Evolutionary conservation across 2,797 vertebrate species (phyloP).

Genomic region (Sylvia borin): DNA sequence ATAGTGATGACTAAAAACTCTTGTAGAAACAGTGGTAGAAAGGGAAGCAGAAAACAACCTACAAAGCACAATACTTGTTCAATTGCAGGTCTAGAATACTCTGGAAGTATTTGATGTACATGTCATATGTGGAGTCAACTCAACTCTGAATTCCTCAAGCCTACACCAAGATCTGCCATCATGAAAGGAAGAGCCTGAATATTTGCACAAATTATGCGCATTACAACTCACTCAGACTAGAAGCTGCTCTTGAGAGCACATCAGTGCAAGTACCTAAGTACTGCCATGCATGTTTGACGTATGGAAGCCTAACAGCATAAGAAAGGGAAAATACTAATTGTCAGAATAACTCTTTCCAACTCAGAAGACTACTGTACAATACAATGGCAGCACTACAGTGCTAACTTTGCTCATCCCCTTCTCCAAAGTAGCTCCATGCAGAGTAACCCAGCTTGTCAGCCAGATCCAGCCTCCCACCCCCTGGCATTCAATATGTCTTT

Average conservation of each 20-base stretch:
- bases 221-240: not conserved
- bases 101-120: not conserved
- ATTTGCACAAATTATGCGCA: not conserved
- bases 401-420: not conserved
- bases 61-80: not conserved
- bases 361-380: not conserved
- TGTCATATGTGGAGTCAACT: fast-evolving
- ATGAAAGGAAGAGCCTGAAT: not conserved
- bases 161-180: not conserved
- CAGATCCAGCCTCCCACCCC: not conserved
- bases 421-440: not conserved
- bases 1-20: not conserved
- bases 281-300: not conserved
- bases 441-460: not conserved
- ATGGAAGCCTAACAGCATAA: not conserved
- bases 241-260: not conserved
- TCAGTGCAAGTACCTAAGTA: not conserved
- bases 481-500: not conserved
- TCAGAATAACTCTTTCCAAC: not conserved
- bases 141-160: not conserved
- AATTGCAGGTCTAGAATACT: not conserved
- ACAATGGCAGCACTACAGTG: not conserved
- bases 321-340: not conserved
- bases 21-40: not conserved
- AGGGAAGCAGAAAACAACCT: not conserved